Base-by-base conservation (phyloP, 1,140 invertebrate genomes). In the Drosophila watanabei region DNA sequence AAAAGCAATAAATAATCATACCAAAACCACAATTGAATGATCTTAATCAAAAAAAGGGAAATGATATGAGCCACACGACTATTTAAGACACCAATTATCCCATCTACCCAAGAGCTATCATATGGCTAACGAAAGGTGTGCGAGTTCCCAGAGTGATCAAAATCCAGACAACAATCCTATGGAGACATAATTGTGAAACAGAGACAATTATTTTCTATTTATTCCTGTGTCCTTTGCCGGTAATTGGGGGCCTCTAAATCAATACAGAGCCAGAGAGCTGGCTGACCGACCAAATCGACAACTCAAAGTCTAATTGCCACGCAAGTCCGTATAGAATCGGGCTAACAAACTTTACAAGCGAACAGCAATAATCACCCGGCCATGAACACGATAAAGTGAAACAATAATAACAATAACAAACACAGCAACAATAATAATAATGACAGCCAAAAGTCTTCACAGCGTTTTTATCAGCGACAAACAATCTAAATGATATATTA, bases 401-500 rank as follows among this genome's bases (percentile, higher is more conserved):
- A 20, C 20, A 76, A 82, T 30, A 78, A 75, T 39, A 66, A 82
- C 79, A 90, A 89, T 76, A 79, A 90, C 87, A 86, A 56, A 20
- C 56, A 60, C 48, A 51, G 39, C 24, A 80, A 80, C n/a, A 76
- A 81, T 30, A 78, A 75, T 30, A 66, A 82, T 85, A 90, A 91
- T 77, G 82, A 90, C 87, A 86, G 86, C 63, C 59, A 90, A 79
- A 56, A 90, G 84, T 91, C 82, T 87, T 85, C 75, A 78, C 80
- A 79, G 75, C 61, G 65, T 70, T 79, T 61, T 89, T 93, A 93
- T 93, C 92, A 66, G 18, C 11, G 60, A 79, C 80, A 83, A 93
- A 91, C 80, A 81, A 93, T 93, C 92, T 93, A 93, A 93, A 93
- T 93, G 92, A 93, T 90, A 92, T 93, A 93, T 92, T 92, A 92